Conservation (phyloP, 1,140 invertebrate species). For the honey bee (Apis mellifera) region Amel_HAv3.1 CM009939.2:2243001-2243500, state of each 20-base stretch:
- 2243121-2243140: not conserved
- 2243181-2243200: slow-evolving; percentile 3
- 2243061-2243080: too few relatives aligned
- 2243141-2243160: not conserved
- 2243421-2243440: not conserved
- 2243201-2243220: slow-evolving; percentile 11
- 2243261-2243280: slow-evolving; percentile 5
- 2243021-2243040: too few relatives aligned
- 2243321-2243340: not conserved
- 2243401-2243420: not conserved
- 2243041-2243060: too few relatives aligned
- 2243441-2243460: too few relatives aligned
- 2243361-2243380: not conserved
- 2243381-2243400: not conserved
- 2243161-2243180: not conserved
- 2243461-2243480: too few relatives aligned
- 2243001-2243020: too few relatives aligned
- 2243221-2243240: not conserved
- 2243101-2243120: not conserved
- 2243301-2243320: not conserved
- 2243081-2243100: too few relatives aligned
- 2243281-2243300: slow-evolving; percentile 2
- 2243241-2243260: not conserved
- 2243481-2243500: too few relatives aligned
- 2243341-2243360: not conserved